A percentile compares a stretch with the other conserved stretches of the same genome.
Evolutionary conservation across 2,113 vertebrate species (phyloP).

Genomic region (Junco hyemalis): DNA sequence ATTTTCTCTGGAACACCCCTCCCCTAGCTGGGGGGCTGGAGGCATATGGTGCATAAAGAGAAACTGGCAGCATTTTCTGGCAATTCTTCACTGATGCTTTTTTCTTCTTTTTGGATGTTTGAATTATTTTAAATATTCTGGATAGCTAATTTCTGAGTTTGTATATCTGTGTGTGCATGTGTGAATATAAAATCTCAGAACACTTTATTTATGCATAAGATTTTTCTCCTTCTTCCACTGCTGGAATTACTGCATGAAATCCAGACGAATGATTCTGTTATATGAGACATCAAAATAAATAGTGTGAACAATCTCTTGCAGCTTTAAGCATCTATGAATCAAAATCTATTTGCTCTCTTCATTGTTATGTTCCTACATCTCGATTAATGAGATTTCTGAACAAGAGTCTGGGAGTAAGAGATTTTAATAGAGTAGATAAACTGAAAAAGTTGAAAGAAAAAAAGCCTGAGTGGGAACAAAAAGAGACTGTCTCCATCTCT

Average conservation of each 20-base stretch:
- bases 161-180: neutral
- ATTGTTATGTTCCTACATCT: constrained; percentile 13
- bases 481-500: neutral
- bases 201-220: neutral
- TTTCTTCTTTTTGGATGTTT: neutral
- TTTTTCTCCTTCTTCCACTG: neutral
- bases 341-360: constrained; percentile 30
- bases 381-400: constrained; percentile 24
- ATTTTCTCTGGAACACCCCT: neutral
- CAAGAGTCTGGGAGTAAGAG: neutral
- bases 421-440: constrained; percentile 21
- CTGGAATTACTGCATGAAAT: neutral
- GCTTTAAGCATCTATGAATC: constrained; percentile 50
- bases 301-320: constrained; percentile 12
- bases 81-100: neutral
- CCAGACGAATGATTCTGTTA: neutral
- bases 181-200: neutral
- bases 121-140: neutral
- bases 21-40: neutral
- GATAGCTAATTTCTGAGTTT: neutral
- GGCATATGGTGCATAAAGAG: neutral
- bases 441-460: neutral
- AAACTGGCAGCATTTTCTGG: neutral
- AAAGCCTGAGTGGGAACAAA: neutral
- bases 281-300: constrained; percentile 26